Evolutionary conservation across 2,797 vertebrate species (phyloP).

Genomic region (Peromyscus eremicus): DNA sequence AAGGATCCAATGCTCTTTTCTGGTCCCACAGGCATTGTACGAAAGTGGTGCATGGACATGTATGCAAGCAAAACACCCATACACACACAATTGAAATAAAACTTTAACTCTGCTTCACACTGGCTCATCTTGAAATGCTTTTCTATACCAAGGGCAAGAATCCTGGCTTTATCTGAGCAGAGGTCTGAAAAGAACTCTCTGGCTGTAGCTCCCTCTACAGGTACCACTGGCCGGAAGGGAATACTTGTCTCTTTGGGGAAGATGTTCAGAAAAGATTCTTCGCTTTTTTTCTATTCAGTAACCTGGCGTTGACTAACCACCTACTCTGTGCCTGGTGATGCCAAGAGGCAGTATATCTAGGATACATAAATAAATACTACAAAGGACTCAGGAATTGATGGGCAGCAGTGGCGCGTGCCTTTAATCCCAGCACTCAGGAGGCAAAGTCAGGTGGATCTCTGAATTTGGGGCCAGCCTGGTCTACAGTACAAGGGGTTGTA

Average conservation of each 20-base stretch:
- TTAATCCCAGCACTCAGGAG: background rate
- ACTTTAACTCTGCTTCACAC: background rate
- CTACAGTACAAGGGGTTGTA: background rate
- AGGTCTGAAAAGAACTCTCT: background rate
- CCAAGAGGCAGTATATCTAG: background rate
- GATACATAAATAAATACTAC: background rate
- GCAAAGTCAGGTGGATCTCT: background rate
- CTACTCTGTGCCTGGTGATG: background rate
- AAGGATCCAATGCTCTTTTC: background rate
- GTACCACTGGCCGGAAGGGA: background rate
- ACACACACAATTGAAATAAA: background rate
- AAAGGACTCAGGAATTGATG: background rate
- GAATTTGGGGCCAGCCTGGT: background rate
- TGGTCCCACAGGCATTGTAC: background rate
- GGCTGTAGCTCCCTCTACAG: background rate
- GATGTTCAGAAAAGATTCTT: slow-evolving; percentile 33
- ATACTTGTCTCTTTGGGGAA: background rate
- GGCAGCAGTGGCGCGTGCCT: accelerated
- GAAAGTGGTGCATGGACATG: background rate
- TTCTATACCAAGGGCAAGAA: background rate
- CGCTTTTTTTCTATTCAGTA: background rate
- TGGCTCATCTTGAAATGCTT: background rate
- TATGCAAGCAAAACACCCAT: background rate
- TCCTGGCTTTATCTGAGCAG: background rate
- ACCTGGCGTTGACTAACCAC: background rate